Evolutionary conservation across 64 coral and sea anemone genomes (phyloP), one percentile per base, ranked within the genome.

Genomic region (Anthopleura sola): DNA sequence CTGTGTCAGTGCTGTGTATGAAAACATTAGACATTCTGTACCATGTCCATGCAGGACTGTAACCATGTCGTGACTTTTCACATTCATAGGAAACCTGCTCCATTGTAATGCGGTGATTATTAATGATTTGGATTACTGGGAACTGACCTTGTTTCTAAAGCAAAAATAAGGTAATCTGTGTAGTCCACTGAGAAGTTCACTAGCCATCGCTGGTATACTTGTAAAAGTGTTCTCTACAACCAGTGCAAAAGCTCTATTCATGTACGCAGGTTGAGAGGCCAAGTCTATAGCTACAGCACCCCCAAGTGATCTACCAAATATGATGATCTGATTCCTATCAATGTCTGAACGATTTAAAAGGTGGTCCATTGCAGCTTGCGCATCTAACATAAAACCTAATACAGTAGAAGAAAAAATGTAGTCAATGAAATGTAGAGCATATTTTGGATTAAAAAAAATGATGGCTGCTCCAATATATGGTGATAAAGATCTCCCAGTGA

Each of bases 201-300:
- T 88, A 34, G 93, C 97, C 92, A 99, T 99, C 18, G 87, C 71
- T 75, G 97, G 97, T 78, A 99, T 99, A 60, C 93, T 99, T 26
- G 93, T 95, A 80, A 99, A 99, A 23, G 97, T 95, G 50, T 99
- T 99, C 75, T 99, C 97, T 17, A 99, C 90, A 82, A 99, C 87
- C 21, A 99, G 75, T n/a, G 97, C 97, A 92, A 95, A 99, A 29
- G 91, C 87, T 85, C 90, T 89, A 38, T 99, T 89, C 24, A 75
- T 36, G 64, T 92, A 99, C 18, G 83, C 78, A 49, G 93, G 90
- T 40, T 94, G 81, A 28, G 97, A 90, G 7, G 87, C 92, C 62
- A 99, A 74, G 58, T 89, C 79, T 50, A 99, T 86, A 1, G 97
- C 97, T 3, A 99, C 97, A 19, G 97, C 97, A 48, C 97, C 97